A percentile compares a stretch with the other conserved stretches of the same genome.
These are phyloP conservation scores for Cossypha dichroa DNA, from an alignment of 2,797 vertebrate species.

Conservation along the genomic window DNA sequence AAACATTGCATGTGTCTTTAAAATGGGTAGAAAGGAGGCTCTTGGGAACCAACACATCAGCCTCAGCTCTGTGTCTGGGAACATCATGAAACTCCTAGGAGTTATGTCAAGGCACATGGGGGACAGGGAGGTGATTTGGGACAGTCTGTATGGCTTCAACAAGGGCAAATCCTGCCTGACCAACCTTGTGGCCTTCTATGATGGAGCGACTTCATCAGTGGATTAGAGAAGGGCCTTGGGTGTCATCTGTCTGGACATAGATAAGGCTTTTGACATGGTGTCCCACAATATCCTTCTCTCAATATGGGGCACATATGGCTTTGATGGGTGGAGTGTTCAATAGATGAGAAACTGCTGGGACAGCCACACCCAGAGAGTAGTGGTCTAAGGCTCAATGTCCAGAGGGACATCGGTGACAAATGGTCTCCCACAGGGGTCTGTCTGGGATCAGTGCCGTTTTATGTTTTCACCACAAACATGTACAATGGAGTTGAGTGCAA, in stretches of 20 bases:
- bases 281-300: background rate
- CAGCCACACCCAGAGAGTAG: background rate
- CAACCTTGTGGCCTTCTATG: fast-evolving
- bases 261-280: background rate
- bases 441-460: background rate
- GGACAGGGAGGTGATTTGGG: background rate
- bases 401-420: background rate
- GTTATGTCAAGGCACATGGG: background rate
- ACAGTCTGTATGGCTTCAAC: no score
- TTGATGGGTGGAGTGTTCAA: background rate
- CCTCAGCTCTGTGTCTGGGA: background rate
- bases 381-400: background rate
- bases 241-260: fast-evolving
- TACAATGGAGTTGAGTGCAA: background rate
- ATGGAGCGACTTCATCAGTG: background rate
- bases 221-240: background rate
- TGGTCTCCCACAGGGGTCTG: background rate
- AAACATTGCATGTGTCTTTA: background rate
- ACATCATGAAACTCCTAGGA: background rate
- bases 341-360: background rate
- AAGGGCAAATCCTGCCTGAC: background rate
- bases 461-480: background rate
- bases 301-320: no score
- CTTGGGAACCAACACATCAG: background rate
- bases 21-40: background rate